Percentiles rank a stretch among this genome's conserved stretches.
phyloP scores from a whole-genome alignment of 2,888 invertebrate species.

The Dioctria linearis region DNA sequence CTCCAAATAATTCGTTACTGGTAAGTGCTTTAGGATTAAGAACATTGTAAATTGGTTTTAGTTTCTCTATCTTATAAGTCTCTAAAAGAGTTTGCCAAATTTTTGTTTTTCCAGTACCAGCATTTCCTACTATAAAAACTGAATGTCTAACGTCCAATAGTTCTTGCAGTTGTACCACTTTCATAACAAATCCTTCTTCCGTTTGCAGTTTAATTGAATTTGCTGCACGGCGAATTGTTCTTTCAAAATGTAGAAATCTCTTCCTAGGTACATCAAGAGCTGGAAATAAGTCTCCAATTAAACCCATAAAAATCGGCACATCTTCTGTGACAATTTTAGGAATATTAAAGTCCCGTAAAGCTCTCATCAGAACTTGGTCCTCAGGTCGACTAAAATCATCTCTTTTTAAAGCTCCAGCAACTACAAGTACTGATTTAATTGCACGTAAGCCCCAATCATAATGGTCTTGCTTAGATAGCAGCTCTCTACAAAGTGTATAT shows the following conservation, averaged over 20 bases:
- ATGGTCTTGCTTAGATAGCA: constrained; percentile 95
- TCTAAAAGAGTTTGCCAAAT: constrained; percentile 92
- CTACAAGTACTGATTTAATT: constrained; percentile 95
- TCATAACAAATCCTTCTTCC: constrained; percentile 89
- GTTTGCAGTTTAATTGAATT: constrained; percentile 89
- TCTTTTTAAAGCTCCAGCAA: constrained; percentile 92
- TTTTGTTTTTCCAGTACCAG: constrained; percentile 95
- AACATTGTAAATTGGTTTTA: constrained; percentile 89
- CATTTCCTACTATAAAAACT: constrained; percentile 88
- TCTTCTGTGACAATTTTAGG: constrained; percentile 96
- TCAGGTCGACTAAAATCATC: constrained; percentile 86
- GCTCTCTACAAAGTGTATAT: constrained; percentile 91
- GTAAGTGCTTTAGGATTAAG: constrained; percentile 97
- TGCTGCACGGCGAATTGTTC: constrained; percentile 82
- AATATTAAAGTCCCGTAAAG: constrained; percentile 93
- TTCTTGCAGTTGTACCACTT: constrained; percentile 93
- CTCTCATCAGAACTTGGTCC: constrained; percentile 96
- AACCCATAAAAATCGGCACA: constrained; percentile 93
- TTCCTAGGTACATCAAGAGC: constrained; percentile 93
- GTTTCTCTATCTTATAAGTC: constrained; percentile 86
- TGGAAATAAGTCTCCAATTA: constrained; percentile 94
- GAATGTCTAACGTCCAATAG: constrained; percentile 94
- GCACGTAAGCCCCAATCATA: constrained; percentile 99
- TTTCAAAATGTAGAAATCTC: constrained; percentile 87
- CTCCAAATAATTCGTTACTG: constrained; percentile 94